Conservation (phyloP, 2,113 vertebrate species). For the Oreochromis tanganicae region DNA sequence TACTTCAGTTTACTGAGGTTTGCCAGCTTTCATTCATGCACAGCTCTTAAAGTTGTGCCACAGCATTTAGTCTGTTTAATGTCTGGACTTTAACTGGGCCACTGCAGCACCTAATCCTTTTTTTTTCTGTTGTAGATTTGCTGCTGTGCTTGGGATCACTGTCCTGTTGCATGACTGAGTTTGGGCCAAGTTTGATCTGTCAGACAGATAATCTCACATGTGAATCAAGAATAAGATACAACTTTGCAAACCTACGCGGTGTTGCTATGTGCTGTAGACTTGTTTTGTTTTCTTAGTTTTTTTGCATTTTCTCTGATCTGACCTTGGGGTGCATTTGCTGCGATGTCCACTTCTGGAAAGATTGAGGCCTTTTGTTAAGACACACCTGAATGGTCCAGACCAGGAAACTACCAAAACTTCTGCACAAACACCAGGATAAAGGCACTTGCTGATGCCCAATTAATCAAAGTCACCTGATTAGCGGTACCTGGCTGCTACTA, state of each 20-base stretch:
- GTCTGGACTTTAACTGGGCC: not conserved
- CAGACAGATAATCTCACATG: not conserved
- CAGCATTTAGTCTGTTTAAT: not conserved
- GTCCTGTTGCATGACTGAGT: not conserved
- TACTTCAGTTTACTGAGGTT: not conserved
- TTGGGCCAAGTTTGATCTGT: not conserved
- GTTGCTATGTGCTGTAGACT: not conserved
- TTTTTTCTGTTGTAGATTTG: not conserved
- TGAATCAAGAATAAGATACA: not conserved
- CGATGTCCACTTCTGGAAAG: not conserved
- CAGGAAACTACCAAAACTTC: not conserved
- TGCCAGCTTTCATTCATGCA: not conserved
- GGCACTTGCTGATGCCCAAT: not conserved
- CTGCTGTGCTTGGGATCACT: not conserved
- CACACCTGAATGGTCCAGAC: not conserved
- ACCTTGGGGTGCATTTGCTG: not conserved
- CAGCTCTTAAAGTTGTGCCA: not conserved
- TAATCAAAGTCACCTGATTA: not conserved
- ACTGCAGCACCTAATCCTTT: not conserved
- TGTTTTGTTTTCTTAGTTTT: not conserved
- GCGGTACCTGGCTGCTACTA: not conserved
- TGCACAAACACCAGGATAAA: not conserved
- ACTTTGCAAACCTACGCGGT: not conserved
- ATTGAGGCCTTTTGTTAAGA: not conserved
- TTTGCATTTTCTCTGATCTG: not conserved